Base-by-base conservation (phyloP, 92 coral and sea anemone species). In the Plumapathes pennacea region DNA sequence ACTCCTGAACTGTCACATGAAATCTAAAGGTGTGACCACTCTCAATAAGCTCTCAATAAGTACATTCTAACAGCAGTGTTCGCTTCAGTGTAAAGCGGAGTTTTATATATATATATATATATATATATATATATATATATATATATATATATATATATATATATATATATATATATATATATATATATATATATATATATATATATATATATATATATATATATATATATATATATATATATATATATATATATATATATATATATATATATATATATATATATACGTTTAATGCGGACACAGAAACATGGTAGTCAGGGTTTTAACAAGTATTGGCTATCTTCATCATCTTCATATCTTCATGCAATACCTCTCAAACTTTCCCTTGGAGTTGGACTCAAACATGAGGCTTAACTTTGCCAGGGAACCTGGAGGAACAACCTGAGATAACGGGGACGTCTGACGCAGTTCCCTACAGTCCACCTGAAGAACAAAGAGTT, bases 381-480 rank as follows among this genome's bases (percentile, higher is more conserved):
- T 78, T 38, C 98, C 98, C 64, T 83, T 84, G 3, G 90, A 75
- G 66, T 88, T 92, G 20, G 98, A 92, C 50, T 92, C 98, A 81
- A 92, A 92, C 96, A 88, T 80, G 57, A 92, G 72, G 20, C 83
- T 81, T 27, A 92, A 82, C 51, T 85, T 88, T 18, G 98, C 92
- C 24, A 84, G 82, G 4, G 96, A 88, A 25, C 54, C 59, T 21
- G 98, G 98, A 32, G 98, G 98, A 15, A 92, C 81, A 17, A 88
- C 98, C 65, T 92, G 98, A 38, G 96, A 92, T 37, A 92, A 70
- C 8, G 98, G 98, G 5, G 98, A 92, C 21, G 98, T 88, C 58
- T 92, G 98, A 13, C 98, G 82, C 27, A 92, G 75, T 72, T 92
- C 98, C 47, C 98, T 91, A 23, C 98, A 89, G 52, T 92, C 98